A percentile compares a stretch with the other conserved stretches of the same genome.
Conservation (phyloP, 2,888 invertebrate genomes). For the Heliconius ismenius region DNA sequence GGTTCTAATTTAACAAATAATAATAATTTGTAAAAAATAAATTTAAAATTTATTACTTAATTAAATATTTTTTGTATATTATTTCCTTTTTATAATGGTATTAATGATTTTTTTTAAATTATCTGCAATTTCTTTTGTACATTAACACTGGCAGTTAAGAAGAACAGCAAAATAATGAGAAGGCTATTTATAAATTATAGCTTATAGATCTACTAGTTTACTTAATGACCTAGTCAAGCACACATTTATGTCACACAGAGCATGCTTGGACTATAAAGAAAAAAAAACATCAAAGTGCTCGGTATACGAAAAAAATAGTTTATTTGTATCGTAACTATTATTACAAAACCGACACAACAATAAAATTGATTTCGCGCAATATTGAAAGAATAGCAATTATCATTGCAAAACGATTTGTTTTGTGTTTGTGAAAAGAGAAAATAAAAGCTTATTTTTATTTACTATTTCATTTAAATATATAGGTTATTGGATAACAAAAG, state of each 20-base stretch:
- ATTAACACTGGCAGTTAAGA: conserved; percentile 12
- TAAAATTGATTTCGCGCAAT: neutral
- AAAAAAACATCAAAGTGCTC: conserved; percentile 43
- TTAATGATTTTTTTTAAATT: neutral
- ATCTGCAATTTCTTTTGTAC: neutral
- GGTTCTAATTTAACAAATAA: neutral
- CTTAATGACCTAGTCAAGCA: conserved; percentile 32
- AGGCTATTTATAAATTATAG: conserved; percentile 32
- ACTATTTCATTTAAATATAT: neutral
- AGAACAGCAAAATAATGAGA: conserved; percentile 35
- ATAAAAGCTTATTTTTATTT: conserved; percentile 35
- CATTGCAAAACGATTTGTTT: conserved; percentile 52
- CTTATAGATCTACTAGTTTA: conserved; percentile 29
- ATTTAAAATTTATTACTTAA: neutral
- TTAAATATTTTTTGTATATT: neutral
- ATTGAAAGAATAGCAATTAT: conserved; percentile 7
- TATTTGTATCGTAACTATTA: neutral
- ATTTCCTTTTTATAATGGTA: neutral
- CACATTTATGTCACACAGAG: conserved; percentile 35
- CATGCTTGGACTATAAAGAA: conserved; percentile 41
- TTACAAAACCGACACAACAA: conserved; percentile 19
- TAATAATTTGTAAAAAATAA: neutral
- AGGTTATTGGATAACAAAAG: neutral
- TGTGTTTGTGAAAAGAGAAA: conserved; percentile 82
- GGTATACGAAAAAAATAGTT: conserved; percentile 19